Evolutionary conservation across 1,140 invertebrate genomes (phyloP), one percentile per base, ranked within the genome.

Genomic region (Periplaneta americana): DNA sequence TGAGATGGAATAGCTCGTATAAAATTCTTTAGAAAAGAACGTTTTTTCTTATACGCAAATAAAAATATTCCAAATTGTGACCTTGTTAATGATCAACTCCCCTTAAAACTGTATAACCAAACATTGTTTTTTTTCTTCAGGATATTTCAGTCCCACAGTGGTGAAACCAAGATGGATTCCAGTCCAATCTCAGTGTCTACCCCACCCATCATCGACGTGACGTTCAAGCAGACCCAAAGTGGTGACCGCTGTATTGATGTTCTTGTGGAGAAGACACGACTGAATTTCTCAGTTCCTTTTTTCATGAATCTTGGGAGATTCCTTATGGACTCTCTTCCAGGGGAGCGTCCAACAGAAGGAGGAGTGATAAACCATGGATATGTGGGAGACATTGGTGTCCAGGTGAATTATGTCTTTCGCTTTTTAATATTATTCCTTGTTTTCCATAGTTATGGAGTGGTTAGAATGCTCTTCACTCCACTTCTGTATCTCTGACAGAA

Each of bases 201-300:
- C 84, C 92, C 93, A 13, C 93, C 93, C 32, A 91, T 94, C 76
- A 88, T 94, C 28, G 93, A 93, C 84, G 85, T 94, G 4, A 91
- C 91, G 0, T 94, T 91, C 86, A 89, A 91, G 84, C 89, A 92
- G 84, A 92, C 91, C 33, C 91, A 91, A 83, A 88, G 91, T n/a
- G 90, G 92, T 34, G 93, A 93, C 82, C 90, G 87, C 83, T 91
- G 90, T 86, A 90, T 91, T 37, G 93, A 96, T 86, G 89, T 94
- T 34, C 90, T 93, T 22, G 90, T 96, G 22, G 95, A 96, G 84
- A 90, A 94, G 78, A 91, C 94, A 6, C 88, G 93, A 77, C 85
- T 95, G n/a, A 95, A 94, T 86, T 86, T 96, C 2, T 93, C 93
- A 2, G 90, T 95, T 34, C 92, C 94, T 22, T 95, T 95, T 87